Base-by-base conservation (phyloP, 2,113 vertebrate species). In the Gobio gobio region DNA sequence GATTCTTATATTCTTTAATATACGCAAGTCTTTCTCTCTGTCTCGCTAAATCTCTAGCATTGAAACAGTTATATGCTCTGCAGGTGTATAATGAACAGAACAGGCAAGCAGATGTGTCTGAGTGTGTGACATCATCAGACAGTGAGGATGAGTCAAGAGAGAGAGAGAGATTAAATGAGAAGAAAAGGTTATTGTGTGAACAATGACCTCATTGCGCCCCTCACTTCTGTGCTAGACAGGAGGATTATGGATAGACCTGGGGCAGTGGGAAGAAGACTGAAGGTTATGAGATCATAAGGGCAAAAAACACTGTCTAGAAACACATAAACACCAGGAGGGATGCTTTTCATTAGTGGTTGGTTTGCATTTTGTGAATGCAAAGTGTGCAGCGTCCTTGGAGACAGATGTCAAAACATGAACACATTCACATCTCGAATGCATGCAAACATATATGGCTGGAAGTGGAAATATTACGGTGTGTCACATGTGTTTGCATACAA, bases 181-280 rank as follows among this genome's bases (percentile, higher is more conserved):
- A 75, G 58, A 47, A 83, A 66, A 83, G 54, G 56, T 78, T 63
- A 73, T 72, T 83, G 84, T 83, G 64, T 86, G 58, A 45, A 86
- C 36, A 47, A 22, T 86, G 66, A 75, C 84, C 77, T 86, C 87
- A 83, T 75, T 33, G 3, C 63, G 10, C 49, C 56, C 54, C 56
- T 79, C 33, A 47, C 10, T 85, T 40, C 70, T 54, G 70, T n/a
- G 51, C 24, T 79, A 84, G 84, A 83, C 56, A 83, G 76, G 51
- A 61, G 26, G 80, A 81, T 88, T 86, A 61, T 80, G 40, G 75
- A 22, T 47, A 68, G 14, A 58, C 73, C 75, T 79, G 74, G 56
- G 43, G 24, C 83, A 82, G 18, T 10, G 29, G 4, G n/a, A 73
- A 66, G 26, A 77, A 64, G 75, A 58, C 29, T 74, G 40, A 83